Evolutionary conservation across 1,140 invertebrate genomes (phyloP).

Genomic region (Aleiodes sp.): DNA sequence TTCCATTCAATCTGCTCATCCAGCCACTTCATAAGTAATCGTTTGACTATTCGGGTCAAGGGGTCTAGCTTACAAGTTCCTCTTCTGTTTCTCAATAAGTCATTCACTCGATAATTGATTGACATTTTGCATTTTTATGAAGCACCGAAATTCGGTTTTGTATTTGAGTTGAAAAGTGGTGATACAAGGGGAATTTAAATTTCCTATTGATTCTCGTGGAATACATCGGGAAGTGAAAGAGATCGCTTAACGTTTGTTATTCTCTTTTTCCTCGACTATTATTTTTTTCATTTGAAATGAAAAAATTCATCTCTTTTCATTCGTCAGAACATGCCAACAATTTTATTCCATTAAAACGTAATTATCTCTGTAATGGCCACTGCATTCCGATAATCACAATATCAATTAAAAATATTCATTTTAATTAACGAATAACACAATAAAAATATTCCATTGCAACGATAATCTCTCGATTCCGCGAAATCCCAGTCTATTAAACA

Average conservation of each 20-base stretch:
- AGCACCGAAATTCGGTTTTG: background rate
- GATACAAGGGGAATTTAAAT: background rate
- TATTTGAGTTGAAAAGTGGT: too few species aligned
- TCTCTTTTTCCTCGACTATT: too few species aligned
- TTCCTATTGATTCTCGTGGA: background rate
- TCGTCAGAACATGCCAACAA: too few species aligned
- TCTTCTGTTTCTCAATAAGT: conserved; percentile 35
- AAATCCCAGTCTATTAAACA: background rate
- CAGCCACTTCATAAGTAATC: conserved; percentile 38
- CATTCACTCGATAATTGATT: conserved; percentile 32
- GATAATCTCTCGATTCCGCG: background rate
- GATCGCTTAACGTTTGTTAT: too few species aligned
- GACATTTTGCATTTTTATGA: conserved; percentile 18
- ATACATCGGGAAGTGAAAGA: too few species aligned
- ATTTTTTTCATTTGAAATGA: too few species aligned
- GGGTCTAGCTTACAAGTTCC: conserved; percentile 44
- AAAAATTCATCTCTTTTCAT: too few species aligned
- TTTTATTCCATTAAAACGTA: too few species aligned
- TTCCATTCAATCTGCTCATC: conserved; percentile 36
- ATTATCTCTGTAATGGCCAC: too few species aligned
- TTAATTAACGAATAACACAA: background rate
- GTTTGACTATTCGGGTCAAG: conserved; percentile 45
- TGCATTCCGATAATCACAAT: too few species aligned
- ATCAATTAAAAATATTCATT: too few species aligned
- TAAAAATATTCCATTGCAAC: background rate